These are phyloP conservation scores for Tyrannus savana DNA, from an alignment of 2,113 vertebrate species.

Conservation along the genomic window DNA sequence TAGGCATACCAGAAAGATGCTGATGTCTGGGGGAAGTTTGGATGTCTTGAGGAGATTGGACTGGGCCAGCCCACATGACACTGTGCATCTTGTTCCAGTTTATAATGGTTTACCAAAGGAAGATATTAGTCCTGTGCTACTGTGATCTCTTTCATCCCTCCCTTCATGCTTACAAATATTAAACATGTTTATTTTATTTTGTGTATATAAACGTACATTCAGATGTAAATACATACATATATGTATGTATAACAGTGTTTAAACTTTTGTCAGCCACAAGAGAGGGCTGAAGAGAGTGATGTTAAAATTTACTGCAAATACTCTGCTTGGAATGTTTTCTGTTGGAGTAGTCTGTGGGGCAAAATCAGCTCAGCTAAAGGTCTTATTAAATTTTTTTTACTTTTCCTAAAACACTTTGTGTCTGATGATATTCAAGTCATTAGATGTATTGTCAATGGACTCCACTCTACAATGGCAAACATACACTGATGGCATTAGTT, in stretches of 20 bases:
- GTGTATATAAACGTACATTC: neutral
- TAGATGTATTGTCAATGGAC: accelerated
- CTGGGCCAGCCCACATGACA: neutral
- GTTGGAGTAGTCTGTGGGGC: neutral
- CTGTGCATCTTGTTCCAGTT: neutral
- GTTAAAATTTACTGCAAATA: neutral
- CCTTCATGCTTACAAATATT: neutral
- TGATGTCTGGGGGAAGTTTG: neutral
- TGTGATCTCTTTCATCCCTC: neutral
- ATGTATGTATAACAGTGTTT: neutral
- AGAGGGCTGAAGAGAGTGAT: neutral
- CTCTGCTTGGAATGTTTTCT: neutral
- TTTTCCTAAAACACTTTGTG: neutral
- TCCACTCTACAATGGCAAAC: neutral
- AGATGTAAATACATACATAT: neutral
- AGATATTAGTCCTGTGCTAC: neutral
- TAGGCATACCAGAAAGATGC: neutral
- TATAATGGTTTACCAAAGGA: neutral
- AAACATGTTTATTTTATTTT: neutral
- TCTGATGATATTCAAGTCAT: neutral
- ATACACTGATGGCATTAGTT: neutral
- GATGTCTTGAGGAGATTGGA: neutral
- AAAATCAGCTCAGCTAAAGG: neutral
- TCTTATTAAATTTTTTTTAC: neutral
- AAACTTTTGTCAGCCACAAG: neutral